Conservation (phyloP, 2,797 vertebrate species). For the Buphagus erythrorhynchus region DNA sequence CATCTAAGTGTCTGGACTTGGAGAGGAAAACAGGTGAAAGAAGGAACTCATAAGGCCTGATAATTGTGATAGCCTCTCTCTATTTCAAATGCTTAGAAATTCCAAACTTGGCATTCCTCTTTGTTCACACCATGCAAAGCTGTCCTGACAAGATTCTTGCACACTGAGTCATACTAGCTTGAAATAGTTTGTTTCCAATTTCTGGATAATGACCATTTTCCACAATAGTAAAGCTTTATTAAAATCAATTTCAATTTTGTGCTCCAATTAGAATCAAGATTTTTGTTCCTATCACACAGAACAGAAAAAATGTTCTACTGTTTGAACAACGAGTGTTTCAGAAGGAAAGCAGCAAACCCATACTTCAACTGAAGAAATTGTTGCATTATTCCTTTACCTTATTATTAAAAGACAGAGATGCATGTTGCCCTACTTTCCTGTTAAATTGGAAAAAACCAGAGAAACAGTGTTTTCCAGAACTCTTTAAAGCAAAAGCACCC, state of each 20-base stretch:
- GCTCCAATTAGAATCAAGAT: background rate
- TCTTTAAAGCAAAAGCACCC: background rate
- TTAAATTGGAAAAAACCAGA: background rate
- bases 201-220: background rate
- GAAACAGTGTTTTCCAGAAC: background rate
- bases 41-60: background rate
- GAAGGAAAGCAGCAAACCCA: background rate
- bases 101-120: background rate
- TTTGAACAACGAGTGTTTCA: background rate
- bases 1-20: background rate
- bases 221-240: background rate
- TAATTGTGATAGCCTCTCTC: background rate
- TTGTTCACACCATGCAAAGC: background rate
- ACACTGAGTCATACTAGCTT: background rate
- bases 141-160: background rate
- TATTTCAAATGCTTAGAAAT: background rate
- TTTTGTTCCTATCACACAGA: background rate
- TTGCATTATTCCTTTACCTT: background rate
- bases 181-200: background rate
- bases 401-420: background rate
- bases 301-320: background rate
- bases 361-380: background rate
- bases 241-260: background rate
- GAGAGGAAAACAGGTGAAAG: background rate
- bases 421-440: background rate